Evolutionary conservation across 2,888 invertebrate species (phyloP), one percentile per base, ranked within the genome.

Genomic region (Argyresthia albistria): DNA sequence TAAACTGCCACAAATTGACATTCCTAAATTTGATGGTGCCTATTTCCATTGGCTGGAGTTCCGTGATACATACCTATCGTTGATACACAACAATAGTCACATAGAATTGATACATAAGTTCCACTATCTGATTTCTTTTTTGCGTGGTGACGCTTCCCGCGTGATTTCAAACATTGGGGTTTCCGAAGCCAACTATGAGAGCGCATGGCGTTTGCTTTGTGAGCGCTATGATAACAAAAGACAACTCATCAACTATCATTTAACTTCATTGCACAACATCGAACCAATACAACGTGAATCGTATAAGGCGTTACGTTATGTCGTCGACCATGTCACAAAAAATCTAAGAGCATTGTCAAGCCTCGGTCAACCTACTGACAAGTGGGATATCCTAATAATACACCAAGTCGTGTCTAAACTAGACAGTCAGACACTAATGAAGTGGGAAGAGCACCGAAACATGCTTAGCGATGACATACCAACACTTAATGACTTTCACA

Each of bases 311-410:
- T 39, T 62, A 8, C 54, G 60, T 14, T 56, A 54, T 46, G 50
- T 62, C 4, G 57, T 62, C 0, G 62, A 62, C 46, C 55, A 59
- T 36, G 57, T 59, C 1, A 57, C 56, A 8, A 59, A 62, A 48
- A 60, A 60, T 39, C 50, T 62, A 12, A 58, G 62, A 8, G 62
- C 59, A 0, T 52, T 62, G 47, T 25, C 55, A 8, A 58, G 52
- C 37, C 45, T 60, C n/a, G 61, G 57, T 0, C 57, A 57, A 36
- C 59, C 60, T 1, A 59, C 60, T 2, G 57, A 58, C 11, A 50
- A 56, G 8, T 59, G 57, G 56, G 59, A 58, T 16, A 25, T 43
- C 0, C 16, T 57, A n/a, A 43, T 59, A 14, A 58, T 59, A 43
- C 25, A 46, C 16, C 6, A 15, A 11, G 15, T 16, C 46, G 15